Base-by-base conservation (phyloP, 2,113 vertebrate genomes). In the Dipodomys stephensi region DNA sequence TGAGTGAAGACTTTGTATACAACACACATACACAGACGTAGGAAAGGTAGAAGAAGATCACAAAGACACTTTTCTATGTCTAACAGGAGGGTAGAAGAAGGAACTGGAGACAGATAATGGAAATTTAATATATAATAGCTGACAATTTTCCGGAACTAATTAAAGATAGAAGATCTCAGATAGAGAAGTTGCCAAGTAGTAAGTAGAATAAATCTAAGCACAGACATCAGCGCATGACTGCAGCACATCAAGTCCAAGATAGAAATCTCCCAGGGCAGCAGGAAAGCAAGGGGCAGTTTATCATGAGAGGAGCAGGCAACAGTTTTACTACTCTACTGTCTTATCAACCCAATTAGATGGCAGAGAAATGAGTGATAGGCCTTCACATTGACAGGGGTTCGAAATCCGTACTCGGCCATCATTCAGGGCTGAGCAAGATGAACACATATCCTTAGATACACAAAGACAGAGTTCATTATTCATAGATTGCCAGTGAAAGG, bases 201-300 rank as follows among this genome's bases (percentile, higher is more conserved):
- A 79, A 15, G 22, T 8, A 74, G 44, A 91, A 73, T 49, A 88
- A 68, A 12, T 65, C n/a, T 46, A 46, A 15, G 87, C 28, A 20
- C 53, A 82, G 49, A 83, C 18, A 85, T 88, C 83, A 65, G 39
- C 49, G 11, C n/a, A 82, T 46, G 93, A 72, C 62, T 39, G 79
- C 0, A 72, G 73, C 8, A 74, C 22, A 69, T 87, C 27, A 78
- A 81, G 68, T 20, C 67, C 69, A 87, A 92, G 68, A 90, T 74
- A 89, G 49, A 94, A 87, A 92, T 90, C 65, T 88, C 84, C 90
- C 5, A 78, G 78, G 62, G 53, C n/a, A 87, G 39, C 65, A 93
- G 27, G 27, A 57, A 69, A 68, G 60, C 85, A 83, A 78, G 4
- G 72, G 65, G 62, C 28, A 11, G 53, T 71, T 90, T 85, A 73